Percentiles rank a stretch among this genome's conserved stretches.
phyloP scores from a whole-genome alignment of 2,113 vertebrate genomes.

The Syngnathus scovelli region DNA sequence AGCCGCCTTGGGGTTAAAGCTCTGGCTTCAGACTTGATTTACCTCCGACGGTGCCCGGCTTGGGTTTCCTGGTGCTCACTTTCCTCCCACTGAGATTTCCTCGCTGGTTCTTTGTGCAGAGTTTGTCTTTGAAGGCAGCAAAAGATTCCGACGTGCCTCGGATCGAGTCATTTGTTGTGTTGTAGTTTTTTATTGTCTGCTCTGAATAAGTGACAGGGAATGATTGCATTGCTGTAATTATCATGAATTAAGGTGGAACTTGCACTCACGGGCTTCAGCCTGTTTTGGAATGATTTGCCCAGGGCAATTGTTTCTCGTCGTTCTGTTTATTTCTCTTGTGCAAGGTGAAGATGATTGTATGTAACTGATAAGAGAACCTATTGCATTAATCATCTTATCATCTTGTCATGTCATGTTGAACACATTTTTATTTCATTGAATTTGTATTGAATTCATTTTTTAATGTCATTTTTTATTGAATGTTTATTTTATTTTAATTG shows the following conservation, averaged over 20 bases:
- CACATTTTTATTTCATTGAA: too few species aligned
- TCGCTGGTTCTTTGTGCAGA: slow-evolving; percentile 13
- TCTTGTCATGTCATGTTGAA: too few species aligned
- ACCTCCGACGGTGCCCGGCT: slow-evolving; percentile 21
- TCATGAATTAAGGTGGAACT: neutral
- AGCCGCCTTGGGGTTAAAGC: slow-evolving; percentile 23
- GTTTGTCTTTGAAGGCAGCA: slow-evolving; percentile 12
- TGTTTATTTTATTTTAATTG: too few species aligned
- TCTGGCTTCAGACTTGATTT: slow-evolving; percentile 27
- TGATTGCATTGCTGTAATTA: neutral
- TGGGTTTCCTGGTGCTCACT: neutral
- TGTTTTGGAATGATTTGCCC: neutral
- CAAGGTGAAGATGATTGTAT: neutral
- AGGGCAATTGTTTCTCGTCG: neutral
- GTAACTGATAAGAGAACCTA: neutral
- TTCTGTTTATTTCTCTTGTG: neutral
- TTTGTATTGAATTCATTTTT: too few species aligned
- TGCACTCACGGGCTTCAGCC: neutral
- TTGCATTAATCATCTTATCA: too few species aligned
- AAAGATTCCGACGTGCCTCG: slow-evolving; percentile 5
- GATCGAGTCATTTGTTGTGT: neutral
- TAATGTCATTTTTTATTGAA: too few species aligned
- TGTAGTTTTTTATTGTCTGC: neutral
- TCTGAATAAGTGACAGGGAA: neutral
- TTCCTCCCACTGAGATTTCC: slow-evolving; percentile 10